Evolutionary conservation across 2,888 invertebrate species (phyloP), one percentile per base, ranked within the genome.

Genomic region (Pristionchus entomophagus): DNA sequence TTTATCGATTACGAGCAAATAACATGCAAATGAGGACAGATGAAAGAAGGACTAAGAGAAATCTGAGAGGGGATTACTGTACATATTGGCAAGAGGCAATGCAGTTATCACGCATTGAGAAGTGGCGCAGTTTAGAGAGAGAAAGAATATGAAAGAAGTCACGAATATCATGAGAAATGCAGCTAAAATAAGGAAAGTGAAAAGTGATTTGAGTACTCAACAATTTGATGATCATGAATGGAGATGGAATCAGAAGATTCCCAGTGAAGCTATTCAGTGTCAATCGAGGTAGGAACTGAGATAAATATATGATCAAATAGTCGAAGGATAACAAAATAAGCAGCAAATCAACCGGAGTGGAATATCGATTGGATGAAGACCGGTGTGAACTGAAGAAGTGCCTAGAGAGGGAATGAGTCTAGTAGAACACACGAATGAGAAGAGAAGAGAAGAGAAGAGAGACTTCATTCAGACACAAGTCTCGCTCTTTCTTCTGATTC

Each of bases 401-500:
- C 38, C 41, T 69, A 78, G 78, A 77, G 77, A 45, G 77, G 29
- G 45, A 51, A 26, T 22, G 49, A 26, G 49, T 14, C 45, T 49
- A 78, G 45, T 17, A 35, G 19, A 26, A 22, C 38, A 56, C n/a
- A n/a, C 8, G n/a, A 6, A n/a, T 19, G 80, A 22, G 51, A 56
- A 35, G n/a, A 32, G 29, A n/a, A 51, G 49, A 32, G 51, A 5
- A 41, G 45, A 6, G 51, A 56, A 2, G 78, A 49, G 22, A 41
- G 2, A n/a, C n/a, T 6, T 32, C n/a, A 14, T 53, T 89, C 87
- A 92, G 32, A 92, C 92, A 86, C 92, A 92, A 35, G 92, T 92
- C 84, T 92, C 92, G 83, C 89, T 90, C 89, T 93, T 92, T 85
- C 93, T 87, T 38, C 93, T 88, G 32, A 93, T 90, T 88, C 93